Percentiles rank a stretch among this genome's conserved stretches.
Conservation (phyloP, 1,140 invertebrate genomes). For the Drosophila pseudoananassae region DNA sequence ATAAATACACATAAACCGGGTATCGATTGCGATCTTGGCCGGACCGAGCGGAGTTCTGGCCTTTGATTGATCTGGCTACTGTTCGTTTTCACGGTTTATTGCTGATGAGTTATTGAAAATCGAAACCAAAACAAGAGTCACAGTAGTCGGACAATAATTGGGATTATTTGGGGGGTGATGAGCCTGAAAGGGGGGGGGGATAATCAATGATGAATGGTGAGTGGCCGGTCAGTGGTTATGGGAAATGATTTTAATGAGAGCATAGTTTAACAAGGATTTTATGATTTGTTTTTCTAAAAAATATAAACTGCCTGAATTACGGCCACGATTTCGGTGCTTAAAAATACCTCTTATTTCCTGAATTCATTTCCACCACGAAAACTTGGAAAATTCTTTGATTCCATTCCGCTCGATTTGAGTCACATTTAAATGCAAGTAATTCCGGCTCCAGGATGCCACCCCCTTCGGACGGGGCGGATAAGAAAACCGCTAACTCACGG, state of each 20-base stretch:
- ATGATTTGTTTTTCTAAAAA: too few relatives aligned
- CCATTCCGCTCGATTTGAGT: conserved; percentile 81
- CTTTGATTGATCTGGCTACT: conserved; percentile 74
- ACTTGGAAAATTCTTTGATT: conserved; percentile 20
- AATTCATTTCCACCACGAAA: neutral
- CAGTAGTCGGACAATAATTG: conserved; percentile 51
- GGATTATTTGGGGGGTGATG: conserved; percentile 15
- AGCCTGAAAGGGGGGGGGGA: neutral
- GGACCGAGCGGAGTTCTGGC: conserved; percentile 53
- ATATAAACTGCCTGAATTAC: too few relatives aligned
- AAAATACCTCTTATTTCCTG: neutral
- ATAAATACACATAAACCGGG: conserved; percentile 11
- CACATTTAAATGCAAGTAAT: conserved; percentile 80
- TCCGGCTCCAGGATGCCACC: conserved; percentile 26
- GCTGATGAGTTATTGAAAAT: conserved; percentile 60
- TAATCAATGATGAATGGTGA: conserved; percentile 9
- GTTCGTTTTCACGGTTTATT: conserved; percentile 76
- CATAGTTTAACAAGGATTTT: neutral
- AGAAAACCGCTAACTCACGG: conserved; percentile 70
- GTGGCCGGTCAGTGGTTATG: neutral
- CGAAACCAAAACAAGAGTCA: conserved; percentile 46
- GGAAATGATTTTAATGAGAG: neutral
- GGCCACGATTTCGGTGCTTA: neutral
- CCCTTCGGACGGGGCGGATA: conserved; percentile 49
- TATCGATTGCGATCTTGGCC: conserved; percentile 38